Evolutionary conservation across 2,113 vertebrate species (phyloP), one percentile per base, ranked within the genome.

Genomic region (Crotalus tigris): DNA sequence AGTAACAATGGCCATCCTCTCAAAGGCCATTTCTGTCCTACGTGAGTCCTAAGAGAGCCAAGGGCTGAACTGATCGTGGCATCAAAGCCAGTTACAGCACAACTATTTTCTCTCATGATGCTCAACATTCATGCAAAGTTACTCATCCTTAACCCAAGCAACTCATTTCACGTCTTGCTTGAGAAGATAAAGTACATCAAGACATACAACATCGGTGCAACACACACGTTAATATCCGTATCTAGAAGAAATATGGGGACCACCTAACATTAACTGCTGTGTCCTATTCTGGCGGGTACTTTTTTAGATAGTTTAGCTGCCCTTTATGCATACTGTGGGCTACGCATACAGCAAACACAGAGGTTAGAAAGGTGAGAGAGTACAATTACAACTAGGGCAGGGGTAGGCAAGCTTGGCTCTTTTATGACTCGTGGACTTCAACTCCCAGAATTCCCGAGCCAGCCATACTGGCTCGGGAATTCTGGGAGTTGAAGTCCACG

Each of bases 131-230:
- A 90, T 93, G 92, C 89, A 61, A 21, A 10, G 81, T 64, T 61
- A 89, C 51, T 89, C 87, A 89, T 69, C 61, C 51, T 92, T 29
- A n/a, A 86, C 55, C 55, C 75, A 90, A 90, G 92, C 21, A 85
- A 89, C 69, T 17, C n/a, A 33, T 51, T 61, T 64, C 81, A 61
- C 5, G 24, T 19, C 92, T 87, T 58, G 9, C 57, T 49, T 57
- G 21, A 55, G 86, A 89, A 85, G 46, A 39, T 64, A 26, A 85
- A 89, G 64, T 89, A 93, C 89, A 87, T 17, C 92, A 93, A 90
- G 58, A 89, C 92, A 90, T 90, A 93, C 81, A 64, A 26, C 29
- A 26, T 58, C 61, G 55, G 55, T 8, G 89, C 75, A 86, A 93
- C 46, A 86, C 57, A 86, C 46, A 57, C 24, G 19, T 51, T 61